Evolutionary conservation across 2,888 invertebrate genomes (phyloP), one percentile per base, ranked within the genome.

Genomic region (Agonum fuliginosum): DNA sequence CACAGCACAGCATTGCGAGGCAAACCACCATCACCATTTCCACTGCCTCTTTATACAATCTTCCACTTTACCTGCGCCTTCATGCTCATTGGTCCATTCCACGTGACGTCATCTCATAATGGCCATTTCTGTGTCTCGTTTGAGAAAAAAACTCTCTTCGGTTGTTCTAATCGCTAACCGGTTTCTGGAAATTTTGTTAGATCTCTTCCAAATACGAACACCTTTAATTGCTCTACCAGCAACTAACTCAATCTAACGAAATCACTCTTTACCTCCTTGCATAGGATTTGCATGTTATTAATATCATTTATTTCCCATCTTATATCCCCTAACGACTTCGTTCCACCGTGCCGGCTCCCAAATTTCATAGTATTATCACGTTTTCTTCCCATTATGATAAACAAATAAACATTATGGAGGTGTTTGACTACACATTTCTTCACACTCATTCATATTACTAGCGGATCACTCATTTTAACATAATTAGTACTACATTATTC

Each of bases 1-100:
- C 73, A 62, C 73, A 30, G 62, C 65, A 75, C 72, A 58, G 24
- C 67, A 67, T n/a, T 51, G 54, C 51, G 5, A 22, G 46, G 30
- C 67, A 67, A 77, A 77, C 69, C 77, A 77, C 41, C 43, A 65
- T 10, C 58, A 54, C 12, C 51, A 69, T 51, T 58, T 77, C 70
- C 77, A 70, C 69, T 54, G 77, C 77, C 70, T 70, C 77, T 77
- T 77, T 77, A 77, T 77, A 77, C 77, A 77, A 77, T 77, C 69
- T 69, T 77, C 77, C 77, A 77, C 77, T 70, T 77, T 77, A 77
- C 77, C 77, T 77, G 77, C 58, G 34, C 24, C 77, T 70, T 19
- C 37, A 54, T 54, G 77, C 70, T 77, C 77, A 77, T 77, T 77
- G 77, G 77, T 77, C 77, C 77, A 77, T 77, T 54, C 43, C 19